These are phyloP conservation scores for Corydoras maculifer DNA, from an alignment of 2,113 vertebrate species.

Conservation along the genomic window DNA sequence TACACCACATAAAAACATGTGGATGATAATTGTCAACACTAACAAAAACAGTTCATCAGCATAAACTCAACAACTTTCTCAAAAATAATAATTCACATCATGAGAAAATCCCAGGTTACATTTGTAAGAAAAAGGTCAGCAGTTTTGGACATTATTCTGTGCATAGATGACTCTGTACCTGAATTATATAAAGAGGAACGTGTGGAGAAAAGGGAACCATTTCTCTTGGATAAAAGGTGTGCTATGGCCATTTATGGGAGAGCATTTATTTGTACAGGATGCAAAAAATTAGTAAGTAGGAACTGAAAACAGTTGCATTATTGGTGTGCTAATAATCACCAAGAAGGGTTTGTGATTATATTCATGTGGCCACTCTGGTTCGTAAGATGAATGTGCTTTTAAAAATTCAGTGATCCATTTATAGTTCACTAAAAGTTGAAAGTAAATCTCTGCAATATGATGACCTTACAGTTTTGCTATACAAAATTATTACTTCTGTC, in stretches of 20 bases:
- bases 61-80: background rate
- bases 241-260: slow-evolving; percentile 6
- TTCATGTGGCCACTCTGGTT: background rate
- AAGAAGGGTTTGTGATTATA: slow-evolving; percentile 4
- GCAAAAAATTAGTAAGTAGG: slow-evolving; percentile 21
- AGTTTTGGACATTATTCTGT: background rate
- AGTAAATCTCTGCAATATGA: too few relatives aligned
- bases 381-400: too few relatives aligned
- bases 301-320: slow-evolving; percentile 5
- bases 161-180: background rate
- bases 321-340: background rate
- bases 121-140: background rate
- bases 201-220: slow-evolving; percentile 1
- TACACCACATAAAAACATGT: background rate
- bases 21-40: background rate
- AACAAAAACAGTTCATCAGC: background rate
- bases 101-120: background rate
- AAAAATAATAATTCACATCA: background rate
- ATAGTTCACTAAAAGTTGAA: too few relatives aligned
- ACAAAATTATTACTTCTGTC: too few relatives aligned
- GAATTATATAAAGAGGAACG: slow-evolving; percentile 4
- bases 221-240: background rate
- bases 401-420: too few relatives aligned
- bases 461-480: too few relatives aligned
- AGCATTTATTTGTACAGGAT: background rate